Evolutionary conservation across 1,140 invertebrate species (phyloP), one percentile per base, ranked within the genome.

Genomic region (Phymorhynchus buccinoides): DNA sequence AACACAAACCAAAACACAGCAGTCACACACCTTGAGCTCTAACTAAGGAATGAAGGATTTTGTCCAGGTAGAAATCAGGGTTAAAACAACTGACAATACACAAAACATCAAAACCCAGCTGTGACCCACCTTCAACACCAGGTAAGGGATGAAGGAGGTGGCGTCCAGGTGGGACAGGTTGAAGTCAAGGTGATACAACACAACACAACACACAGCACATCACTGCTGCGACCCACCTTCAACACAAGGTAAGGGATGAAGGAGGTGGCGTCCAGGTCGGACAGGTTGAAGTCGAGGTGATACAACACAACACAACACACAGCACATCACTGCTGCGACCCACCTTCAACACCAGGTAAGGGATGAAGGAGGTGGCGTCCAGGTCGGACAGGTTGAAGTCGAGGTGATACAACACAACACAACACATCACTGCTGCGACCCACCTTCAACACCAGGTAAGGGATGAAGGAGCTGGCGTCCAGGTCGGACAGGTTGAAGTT

Each of bases 181-280:
- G 92, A 99, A 98, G 77, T 96, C 95, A 83, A 96, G 95, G 68
- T 96, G n/a, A n/a, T n/a, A n/a, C n/a, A n/a, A n/a, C n/a, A n/a
- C n/a, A n/a, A n/a, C n/a, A n/a, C n/a, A n/a, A n/a, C n/a, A n/a
- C n/a, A n/a, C n/a, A n/a, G n/a, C n/a, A n/a, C n/a, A n/a, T 22
- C 56, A n/a, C n/a, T n/a, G n/a, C 1, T 27, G 4, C 56, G 4
- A 37, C 73, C 90, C 91, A 96, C 97, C 95, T 99, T 99, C 2
- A 97, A 94, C 52, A 98, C 95, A 0, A 99, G 94, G 93, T 99
- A 99, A 0, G 98, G 98, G 88, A 99, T 95, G 93, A 99, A 99
- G 44, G 97, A 96, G 77, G 96, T 96, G 0, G 97, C 97, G 93
- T 99, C 98, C 90, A 96, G 96, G 88, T 99, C 98, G 1, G 96